These are phyloP conservation scores for Drosophila nebulosa DNA, from an alignment of 1,140 invertebrate species.

Conservation along the genomic window DNA sequence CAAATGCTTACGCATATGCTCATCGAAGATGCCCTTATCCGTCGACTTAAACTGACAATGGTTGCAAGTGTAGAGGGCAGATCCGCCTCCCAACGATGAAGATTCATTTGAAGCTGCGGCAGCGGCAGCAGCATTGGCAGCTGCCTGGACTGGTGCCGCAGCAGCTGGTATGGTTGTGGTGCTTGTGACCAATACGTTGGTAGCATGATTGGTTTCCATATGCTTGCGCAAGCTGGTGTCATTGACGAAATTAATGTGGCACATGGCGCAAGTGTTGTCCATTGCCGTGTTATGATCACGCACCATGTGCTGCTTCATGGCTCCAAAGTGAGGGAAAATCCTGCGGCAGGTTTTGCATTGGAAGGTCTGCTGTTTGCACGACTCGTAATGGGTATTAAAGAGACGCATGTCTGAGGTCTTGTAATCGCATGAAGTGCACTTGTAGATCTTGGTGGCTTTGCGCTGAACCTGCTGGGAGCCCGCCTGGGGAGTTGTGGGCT, in stretches of 20 bases:
- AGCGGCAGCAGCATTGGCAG: slow-evolving; percentile 49
- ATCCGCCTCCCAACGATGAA: slow-evolving; percentile 18
- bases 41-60: slow-evolving; percentile 79
- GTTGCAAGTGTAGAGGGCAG: slow-evolving; percentile 71
- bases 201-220: slow-evolving; percentile 79
- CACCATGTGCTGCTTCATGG: slow-evolving; percentile 79
- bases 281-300: slow-evolving; percentile 74
- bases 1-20: slow-evolving; percentile 76
- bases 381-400: slow-evolving; percentile 79
- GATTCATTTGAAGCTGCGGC: slow-evolving; percentile 45
- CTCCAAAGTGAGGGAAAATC: slow-evolving; percentile 74
- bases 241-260: slow-evolving; percentile 78
- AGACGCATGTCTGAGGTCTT: slow-evolving; percentile 80
- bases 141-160: slow-evolving; percentile 54
- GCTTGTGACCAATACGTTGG: slow-evolving; percentile 76
- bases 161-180: slow-evolving; percentile 71
- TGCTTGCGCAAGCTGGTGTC: slow-evolving; percentile 76
- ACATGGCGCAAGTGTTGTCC: slow-evolving; percentile 77
- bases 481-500: slow-evolving; percentile 23
- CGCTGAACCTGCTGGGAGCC: slow-evolving; percentile 68
- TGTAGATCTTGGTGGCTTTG: slow-evolving; percentile 78
- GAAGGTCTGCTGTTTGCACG: slow-evolving; percentile 80
- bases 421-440: slow-evolving; percentile 80
- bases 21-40: slow-evolving; percentile 71
- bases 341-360: slow-evolving; percentile 80